Percentiles rank a stretch among this genome's conserved stretches.
Conservation (phyloP, 2,113 vertebrate genomes). For the Lutjanus erythropterus region DNA sequence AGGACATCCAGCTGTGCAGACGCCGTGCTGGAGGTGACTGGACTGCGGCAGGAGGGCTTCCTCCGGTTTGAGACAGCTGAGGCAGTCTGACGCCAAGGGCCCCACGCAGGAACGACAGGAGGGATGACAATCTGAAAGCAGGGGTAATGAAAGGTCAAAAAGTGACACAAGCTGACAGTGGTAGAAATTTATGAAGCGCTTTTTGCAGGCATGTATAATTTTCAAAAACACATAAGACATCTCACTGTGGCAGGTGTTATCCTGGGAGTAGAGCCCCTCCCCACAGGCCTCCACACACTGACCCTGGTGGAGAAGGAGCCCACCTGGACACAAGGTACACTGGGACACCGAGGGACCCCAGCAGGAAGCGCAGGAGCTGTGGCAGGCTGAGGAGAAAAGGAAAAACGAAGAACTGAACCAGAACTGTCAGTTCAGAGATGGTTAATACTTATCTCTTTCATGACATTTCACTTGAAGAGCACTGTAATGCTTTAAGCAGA, state of each 20-base stretch:
- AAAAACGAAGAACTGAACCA: background rate
- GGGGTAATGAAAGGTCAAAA: background rate
- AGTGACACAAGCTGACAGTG: background rate
- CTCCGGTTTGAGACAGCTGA: slow-evolving; percentile 83
- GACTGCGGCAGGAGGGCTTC: slow-evolving; percentile 82
- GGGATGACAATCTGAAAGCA: slow-evolving; percentile 87
- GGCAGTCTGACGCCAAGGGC: slow-evolving; percentile 83
- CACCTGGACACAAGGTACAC: slow-evolving; percentile 86
- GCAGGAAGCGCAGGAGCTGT: slow-evolving; percentile 88
- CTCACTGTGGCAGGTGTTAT: slow-evolving; percentile 89
- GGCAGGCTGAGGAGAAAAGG: slow-evolving; percentile 85
- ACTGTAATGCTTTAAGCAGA: background rate
- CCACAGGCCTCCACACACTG: slow-evolving; percentile 90
- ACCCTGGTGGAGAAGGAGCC: slow-evolving; percentile 83
- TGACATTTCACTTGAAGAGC: background rate
- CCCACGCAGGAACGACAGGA: slow-evolving; percentile 91
- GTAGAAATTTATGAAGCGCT: background rate
- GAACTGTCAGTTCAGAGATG: background rate
- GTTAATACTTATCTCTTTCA: no score
- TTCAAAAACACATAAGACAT: background rate
- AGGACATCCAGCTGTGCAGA: slow-evolving; percentile 86
- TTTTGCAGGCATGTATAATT: background rate
- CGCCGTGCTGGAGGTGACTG: slow-evolving; percentile 66
- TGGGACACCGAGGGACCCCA: slow-evolving; percentile 87
- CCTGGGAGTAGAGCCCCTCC: slow-evolving; percentile 88